Base-by-base conservation (phyloP, 1,140 invertebrate species). In the Ostrea edulis region DNA sequence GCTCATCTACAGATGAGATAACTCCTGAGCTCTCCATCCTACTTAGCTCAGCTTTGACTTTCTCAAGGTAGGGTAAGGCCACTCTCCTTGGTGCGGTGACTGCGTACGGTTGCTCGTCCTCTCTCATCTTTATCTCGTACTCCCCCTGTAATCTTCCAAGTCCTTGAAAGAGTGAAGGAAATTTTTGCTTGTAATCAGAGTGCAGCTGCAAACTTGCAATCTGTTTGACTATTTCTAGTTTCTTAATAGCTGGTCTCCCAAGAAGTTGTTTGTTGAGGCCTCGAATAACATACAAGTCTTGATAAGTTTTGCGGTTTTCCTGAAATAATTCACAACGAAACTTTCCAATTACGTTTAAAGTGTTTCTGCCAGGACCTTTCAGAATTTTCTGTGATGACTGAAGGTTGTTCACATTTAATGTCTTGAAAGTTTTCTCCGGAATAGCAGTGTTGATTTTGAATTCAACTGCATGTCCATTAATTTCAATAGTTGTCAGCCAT, bases 21-120 rank as follows among this genome's bases (percentile, higher is more conserved):
- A 91, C 88, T 14, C 86, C 87, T 51, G 25, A 9, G 2, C 29
- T 71, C 88, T 92, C 86, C 90, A 91, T 91, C 51, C 65, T 82
- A 5, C 84, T 14, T 0, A 90, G 81, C 84, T 91, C 89, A 17
- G 81, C 58, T 53, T 90, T 88, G 3, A 91, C 90, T 83, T 92
- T 90, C 8, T 58, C 52, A 2, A 90, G 44, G 52, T 89, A 65
- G 12, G 90, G 86, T 62, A 92, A 82, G 4, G 87, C 87, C n/a
- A 91, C 81, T 29, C 87, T 83, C 22, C 91, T 62, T 14, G 90
- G 89, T 17, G 87, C 35, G 8, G 81, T 55, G 8, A 89, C 8
- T 17, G 86, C 14, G 84, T 82, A 89, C 20, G 90, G 85, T 52
- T 85, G 62, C 12, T 44, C 77, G 12, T 54, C 83, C 8, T 52